A percentile compares a stretch with the other conserved stretches of the same genome.
Conservation (phyloP, 2,797 vertebrate genomes). For the Trichosurus vulpecula region DNA sequence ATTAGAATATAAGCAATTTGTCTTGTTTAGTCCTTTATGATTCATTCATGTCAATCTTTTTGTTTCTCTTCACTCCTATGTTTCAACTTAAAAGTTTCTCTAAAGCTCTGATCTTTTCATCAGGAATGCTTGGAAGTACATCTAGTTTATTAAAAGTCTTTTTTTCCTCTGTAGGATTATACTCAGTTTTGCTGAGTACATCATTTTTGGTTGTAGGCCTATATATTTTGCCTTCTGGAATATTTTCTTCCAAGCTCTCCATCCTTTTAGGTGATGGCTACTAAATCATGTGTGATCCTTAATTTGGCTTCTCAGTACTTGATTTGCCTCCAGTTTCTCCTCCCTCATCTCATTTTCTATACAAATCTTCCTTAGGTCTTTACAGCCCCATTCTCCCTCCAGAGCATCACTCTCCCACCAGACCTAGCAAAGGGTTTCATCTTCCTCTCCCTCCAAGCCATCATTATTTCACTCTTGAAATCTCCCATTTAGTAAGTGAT, state of each 20-base stretch:
- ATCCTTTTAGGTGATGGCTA: neutral
- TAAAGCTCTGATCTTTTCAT: neutral
- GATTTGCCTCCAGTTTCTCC: neutral
- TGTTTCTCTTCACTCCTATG: neutral
- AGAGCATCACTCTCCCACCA: neutral
- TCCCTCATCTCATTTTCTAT: neutral
- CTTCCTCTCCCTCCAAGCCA: neutral
- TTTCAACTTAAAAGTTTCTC: neutral
- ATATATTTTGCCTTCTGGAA: neutral
- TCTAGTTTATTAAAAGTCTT: neutral
- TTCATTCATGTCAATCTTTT: neutral
- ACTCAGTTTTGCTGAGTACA: neutral
- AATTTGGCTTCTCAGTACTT: neutral
- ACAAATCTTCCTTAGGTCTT: neutral
- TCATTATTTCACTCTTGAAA: neutral
- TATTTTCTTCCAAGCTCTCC: neutral
- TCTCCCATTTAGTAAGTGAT: neutral
- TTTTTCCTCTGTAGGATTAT: neutral
- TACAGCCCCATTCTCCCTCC: neutral
- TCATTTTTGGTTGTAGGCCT: neutral
- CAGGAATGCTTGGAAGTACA: neutral
- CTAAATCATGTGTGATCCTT: neutral
- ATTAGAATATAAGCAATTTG: too few relatives aligned
- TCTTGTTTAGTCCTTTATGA: neutral
- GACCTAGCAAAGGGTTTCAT: neutral